Percentiles rank a stretch among this genome's conserved stretches.
phyloP scores from a whole-genome alignment of 2,888 invertebrate genomes.

The Drosophila atripex region DNA sequence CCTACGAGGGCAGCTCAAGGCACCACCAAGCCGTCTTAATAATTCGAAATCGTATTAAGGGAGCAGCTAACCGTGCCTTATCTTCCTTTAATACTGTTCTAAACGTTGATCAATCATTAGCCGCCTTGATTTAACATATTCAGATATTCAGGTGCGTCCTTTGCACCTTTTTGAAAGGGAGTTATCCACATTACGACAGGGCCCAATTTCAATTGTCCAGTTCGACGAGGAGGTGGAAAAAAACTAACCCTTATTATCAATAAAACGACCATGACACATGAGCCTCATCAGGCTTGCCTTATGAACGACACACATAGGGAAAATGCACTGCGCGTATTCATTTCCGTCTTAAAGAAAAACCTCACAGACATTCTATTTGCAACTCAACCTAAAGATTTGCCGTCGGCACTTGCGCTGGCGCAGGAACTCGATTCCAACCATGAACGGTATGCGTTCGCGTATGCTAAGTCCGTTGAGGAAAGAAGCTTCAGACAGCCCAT shows the following conservation, averaged over 20 bases:
- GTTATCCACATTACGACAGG: neutral
- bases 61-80: neutral
- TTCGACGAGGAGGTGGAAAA: conserved; percentile 51
- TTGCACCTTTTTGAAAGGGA: conserved; percentile 18
- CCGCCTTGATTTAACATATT: conserved; percentile 34
- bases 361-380: conserved; percentile 38
- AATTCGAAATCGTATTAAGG: neutral
- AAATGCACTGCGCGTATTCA: neutral
- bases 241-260: conserved; percentile 46
- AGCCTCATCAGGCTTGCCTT: too few relatives aligned
- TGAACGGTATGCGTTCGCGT: neutral
- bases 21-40: too few relatives aligned
- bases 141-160: conserved; percentile 36
- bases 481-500: too few relatives aligned
- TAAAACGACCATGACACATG: conserved; percentile 42
- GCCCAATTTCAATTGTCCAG: conserved; percentile 5
- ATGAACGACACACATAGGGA: too few relatives aligned
- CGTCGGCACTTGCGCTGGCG: conserved; percentile 21
- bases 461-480: neutral
- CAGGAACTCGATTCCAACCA: conserved; percentile 24
- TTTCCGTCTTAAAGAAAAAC: conserved; percentile 7
- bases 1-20: neutral
- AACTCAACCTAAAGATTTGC: conserved; percentile 19
- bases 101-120: conserved; percentile 17
- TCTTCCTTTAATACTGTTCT: conserved; percentile 1